Conservation (phyloP, 2,888 invertebrate species). For the Hydraecia micacea region DNA sequence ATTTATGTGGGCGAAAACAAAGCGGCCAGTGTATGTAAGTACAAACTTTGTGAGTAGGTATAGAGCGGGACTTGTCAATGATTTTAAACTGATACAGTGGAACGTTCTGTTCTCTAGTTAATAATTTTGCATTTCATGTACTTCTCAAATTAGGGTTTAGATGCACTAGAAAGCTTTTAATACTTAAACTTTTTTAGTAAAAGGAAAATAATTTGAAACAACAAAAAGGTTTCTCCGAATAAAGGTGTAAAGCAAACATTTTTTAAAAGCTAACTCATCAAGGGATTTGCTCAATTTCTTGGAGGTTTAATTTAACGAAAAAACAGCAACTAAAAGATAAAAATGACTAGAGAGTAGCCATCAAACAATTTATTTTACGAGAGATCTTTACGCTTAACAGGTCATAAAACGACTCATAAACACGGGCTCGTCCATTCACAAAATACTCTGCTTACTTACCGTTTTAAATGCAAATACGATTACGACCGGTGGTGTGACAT, state of each 20-base stretch:
- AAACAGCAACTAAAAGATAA: constrained; percentile 71
- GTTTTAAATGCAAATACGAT: constrained; percentile 89
- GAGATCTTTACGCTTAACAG: constrained; percentile 88
- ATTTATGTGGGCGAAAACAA: constrained; percentile 87
- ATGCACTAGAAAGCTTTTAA: background rate
- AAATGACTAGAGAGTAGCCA: constrained; percentile 73
- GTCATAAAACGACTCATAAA: constrained; percentile 89
- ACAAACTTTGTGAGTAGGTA: constrained; percentile 68
- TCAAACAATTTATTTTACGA: constrained; percentile 87
- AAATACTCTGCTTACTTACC: constrained; percentile 87
- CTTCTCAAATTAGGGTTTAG: background rate
- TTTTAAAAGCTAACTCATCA: constrained; percentile 4
- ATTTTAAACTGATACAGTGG: constrained; percentile 32
- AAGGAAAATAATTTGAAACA: background rate
- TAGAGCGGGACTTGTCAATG: constrained; percentile 63
- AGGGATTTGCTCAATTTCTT: constrained; percentile 29
- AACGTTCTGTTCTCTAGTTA: background rate
- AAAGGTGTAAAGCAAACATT: background rate
- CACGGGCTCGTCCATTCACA: constrained; percentile 86
- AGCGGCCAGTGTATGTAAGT: constrained; percentile 68
- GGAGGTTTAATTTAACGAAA: constrained; percentile 38
- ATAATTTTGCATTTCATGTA: background rate
- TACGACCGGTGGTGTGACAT: constrained; percentile 78
- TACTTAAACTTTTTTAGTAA: background rate
- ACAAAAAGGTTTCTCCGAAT: background rate